These are phyloP conservation scores for Maniola jurtina DNA, from an alignment of 1,140 invertebrate species.

Conservation along the genomic window DNA sequence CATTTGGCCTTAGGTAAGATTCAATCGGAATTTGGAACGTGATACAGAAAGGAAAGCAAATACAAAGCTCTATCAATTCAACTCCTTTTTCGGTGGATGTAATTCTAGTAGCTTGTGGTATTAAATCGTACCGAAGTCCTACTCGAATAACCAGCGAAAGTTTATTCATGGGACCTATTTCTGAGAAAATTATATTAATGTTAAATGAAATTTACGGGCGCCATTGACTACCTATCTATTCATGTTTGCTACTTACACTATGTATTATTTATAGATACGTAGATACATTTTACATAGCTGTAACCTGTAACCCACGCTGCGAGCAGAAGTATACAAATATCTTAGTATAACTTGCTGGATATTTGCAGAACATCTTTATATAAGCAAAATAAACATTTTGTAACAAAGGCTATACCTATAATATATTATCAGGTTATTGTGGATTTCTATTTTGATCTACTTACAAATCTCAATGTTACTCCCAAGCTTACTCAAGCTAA, in stretches of 20 bases:
- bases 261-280: too few species aligned
- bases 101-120: not conserved
- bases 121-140: not conserved
- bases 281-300: too few species aligned
- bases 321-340: too few species aligned
- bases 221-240: not conserved
- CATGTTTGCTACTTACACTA: not conserved
- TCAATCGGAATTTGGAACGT: not conserved
- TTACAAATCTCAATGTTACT: too few species aligned
- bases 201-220: not conserved
- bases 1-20: not conserved
- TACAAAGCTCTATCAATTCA: not conserved
- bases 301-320: too few species aligned
- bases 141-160: slow-evolving; percentile 1
- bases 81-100: not conserved
- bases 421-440: too few species aligned
- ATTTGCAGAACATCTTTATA: too few species aligned
- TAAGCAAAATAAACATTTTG: too few species aligned
- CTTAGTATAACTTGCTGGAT: too few species aligned
- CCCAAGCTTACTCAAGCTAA: too few species aligned
- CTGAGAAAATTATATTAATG: not conserved
- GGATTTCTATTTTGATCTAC: too few species aligned
- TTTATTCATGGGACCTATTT: not conserved
- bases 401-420: too few species aligned
- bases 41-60: not conserved